phyloP scores from a whole-genome alignment of 2,888 invertebrate genomes.

The Ormia ochracea region DNA sequence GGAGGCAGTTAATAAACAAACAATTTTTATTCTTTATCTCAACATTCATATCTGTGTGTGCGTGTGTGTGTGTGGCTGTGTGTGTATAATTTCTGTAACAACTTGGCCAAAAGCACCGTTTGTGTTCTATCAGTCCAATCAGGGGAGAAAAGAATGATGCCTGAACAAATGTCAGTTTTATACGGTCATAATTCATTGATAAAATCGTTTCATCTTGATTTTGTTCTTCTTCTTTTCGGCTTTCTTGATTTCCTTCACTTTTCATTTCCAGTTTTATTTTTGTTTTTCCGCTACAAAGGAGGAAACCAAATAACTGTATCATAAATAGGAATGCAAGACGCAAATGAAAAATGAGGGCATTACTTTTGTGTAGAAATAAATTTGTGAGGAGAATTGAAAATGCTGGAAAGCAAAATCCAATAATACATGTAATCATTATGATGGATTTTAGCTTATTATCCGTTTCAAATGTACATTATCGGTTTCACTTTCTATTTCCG shows the following conservation, averaged over 20 bases:
- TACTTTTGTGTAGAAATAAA: background rate
- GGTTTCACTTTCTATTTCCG: slow-evolving; percentile 23
- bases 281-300: background rate
- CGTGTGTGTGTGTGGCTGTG: background rate
- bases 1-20: slow-evolving; percentile 40
- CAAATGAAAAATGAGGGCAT: slow-evolving; percentile 47
- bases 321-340: background rate
- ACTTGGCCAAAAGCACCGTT: slow-evolving; percentile 45
- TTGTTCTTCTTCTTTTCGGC: background rate
- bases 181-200: slow-evolving; percentile 63
- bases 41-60: background rate
- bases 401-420: background rate
- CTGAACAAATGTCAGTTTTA: slow-evolving; percentile 63
- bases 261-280: slow-evolving; percentile 14
- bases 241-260: slow-evolving; percentile 11
- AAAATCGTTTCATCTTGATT: slow-evolving; percentile 30
- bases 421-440: slow-evolving; percentile 31
- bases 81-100: slow-evolving; percentile 4
- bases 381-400: no score
- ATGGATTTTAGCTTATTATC: slow-evolving; percentile 38
- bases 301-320: background rate
- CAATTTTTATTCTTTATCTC: slow-evolving; percentile 35
- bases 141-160: slow-evolving; percentile 59
- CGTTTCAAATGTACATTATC: slow-evolving; percentile 22
- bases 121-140: slow-evolving; percentile 13